These are phyloP conservation scores for Drosophila affinis DNA, from an alignment of 2,888 invertebrate genomes.

Conservation along the genomic window DNA sequence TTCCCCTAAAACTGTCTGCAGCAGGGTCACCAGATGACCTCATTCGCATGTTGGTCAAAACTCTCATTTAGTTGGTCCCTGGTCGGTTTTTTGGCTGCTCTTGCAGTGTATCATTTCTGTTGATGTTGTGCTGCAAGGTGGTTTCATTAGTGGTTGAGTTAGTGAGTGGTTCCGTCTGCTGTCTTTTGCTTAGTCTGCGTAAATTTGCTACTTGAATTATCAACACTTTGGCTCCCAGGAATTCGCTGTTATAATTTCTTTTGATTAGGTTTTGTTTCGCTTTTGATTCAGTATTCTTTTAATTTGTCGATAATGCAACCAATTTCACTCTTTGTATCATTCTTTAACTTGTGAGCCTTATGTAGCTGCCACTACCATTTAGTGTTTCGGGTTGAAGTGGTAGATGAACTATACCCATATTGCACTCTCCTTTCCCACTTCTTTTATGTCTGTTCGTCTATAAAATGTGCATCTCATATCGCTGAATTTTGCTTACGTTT, in stretches of 20 bases:
- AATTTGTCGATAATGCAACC: not conserved
- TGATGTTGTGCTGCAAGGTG: slow-evolving; percentile 39
- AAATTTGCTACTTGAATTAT: slow-evolving; percentile 29
- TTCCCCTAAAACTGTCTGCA: not conserved
- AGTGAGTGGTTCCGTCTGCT: slow-evolving; percentile 24
- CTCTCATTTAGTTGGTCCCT: slow-evolving; percentile 43
- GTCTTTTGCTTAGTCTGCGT: not conserved
- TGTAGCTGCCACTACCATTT: too few species aligned
- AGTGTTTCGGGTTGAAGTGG: too few species aligned
- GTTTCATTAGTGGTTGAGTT: slow-evolving; percentile 45
- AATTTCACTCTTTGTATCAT: too few species aligned
- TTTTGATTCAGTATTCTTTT: not conserved
- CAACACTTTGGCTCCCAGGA: slow-evolving; percentile 25
- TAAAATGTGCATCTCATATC: not conserved
- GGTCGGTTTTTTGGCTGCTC: slow-evolving; percentile 1
- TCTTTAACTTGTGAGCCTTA: too few species aligned
- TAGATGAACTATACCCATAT: too few species aligned
- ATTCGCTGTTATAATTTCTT: slow-evolving; percentile 9
- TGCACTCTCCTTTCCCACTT: not conserved
- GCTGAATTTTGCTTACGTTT: not conserved
- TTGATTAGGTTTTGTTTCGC: slow-evolving; percentile 12
- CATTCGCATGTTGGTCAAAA: slow-evolving; percentile 42
- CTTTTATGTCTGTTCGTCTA: not conserved
- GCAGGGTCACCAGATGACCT: slow-evolving; percentile 29
- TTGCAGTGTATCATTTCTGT: slow-evolving; percentile 5